A percentile compares a stretch with the other conserved stretches of the same genome.
These are phyloP conservation scores for Amphimallon solstitiale DNA, from an alignment of 2,888 invertebrate genomes.

Conservation along the genomic window DNA sequence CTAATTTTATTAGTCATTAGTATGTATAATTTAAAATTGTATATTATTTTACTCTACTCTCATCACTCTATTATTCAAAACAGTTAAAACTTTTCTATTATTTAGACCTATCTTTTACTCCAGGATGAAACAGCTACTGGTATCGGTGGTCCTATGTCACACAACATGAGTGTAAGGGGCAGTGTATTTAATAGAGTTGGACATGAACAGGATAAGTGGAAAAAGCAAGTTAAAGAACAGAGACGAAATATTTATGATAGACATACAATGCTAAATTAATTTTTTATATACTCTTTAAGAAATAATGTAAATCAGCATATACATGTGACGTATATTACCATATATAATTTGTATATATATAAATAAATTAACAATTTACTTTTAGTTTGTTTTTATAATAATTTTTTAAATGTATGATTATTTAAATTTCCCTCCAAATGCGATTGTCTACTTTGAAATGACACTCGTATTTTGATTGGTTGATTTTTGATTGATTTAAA, in stretches of 20 bases:
- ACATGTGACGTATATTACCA: background rate
- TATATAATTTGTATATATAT: no score
- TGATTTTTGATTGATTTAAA: conserved; percentile 6
- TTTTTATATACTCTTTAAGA: conserved; percentile 52
- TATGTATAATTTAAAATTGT: conserved; percentile 7
- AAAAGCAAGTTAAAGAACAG: conserved; percentile 94
- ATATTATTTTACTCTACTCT: background rate
- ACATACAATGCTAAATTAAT: conserved; percentile 96
- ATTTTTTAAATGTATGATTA: no score
- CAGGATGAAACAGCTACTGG: conserved; percentile 73
- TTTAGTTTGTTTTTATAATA: no score
- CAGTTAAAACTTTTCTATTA: conserved; percentile 38
- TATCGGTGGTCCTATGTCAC: conserved; percentile 72
- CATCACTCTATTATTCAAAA: background rate
- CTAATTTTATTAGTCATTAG: background rate
- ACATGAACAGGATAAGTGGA: conserved; percentile 98
- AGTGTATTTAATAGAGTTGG: conserved; percentile 94
- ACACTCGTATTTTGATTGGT: conserved; percentile 4
- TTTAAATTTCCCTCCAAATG: conserved; percentile 13
- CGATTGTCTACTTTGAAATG: background rate
- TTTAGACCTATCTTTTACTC: conserved; percentile 42
- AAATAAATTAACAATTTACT: no score
- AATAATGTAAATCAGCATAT: background rate
- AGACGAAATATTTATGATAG: conserved; percentile 95
- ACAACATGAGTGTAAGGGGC: conserved; percentile 80